A percentile compares a stretch with the other conserved stretches of the same genome.
phyloP scores from a whole-genome alignment of 2,797 vertebrate genomes.

The Neopelma chrysocephalum region DNA sequence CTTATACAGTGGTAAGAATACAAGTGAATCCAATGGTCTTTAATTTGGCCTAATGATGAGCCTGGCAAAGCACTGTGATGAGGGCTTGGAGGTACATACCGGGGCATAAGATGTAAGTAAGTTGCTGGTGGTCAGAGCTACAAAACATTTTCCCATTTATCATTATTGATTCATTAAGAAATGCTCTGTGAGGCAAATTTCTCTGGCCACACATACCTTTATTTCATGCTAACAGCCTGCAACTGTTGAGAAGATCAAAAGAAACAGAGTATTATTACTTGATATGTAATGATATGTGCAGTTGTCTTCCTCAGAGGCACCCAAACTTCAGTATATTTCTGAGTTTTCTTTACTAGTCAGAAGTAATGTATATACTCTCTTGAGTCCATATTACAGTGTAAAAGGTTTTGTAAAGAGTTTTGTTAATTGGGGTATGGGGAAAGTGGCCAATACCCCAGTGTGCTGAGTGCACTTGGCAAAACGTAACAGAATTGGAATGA shows the following conservation, averaged over 20 bases:
- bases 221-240: background rate
- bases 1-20: background rate
- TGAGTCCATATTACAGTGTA: background rate
- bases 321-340: background rate
- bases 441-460: background rate
- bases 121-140: background rate
- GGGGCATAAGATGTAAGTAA: background rate
- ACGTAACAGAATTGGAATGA: background rate
- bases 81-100: background rate
- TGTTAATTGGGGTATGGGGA: background rate
- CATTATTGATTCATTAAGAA: background rate
- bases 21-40: background rate
- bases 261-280: background rate
- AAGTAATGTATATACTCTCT: background rate
- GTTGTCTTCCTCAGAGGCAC: background rate
- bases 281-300: background rate
- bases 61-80: background rate
- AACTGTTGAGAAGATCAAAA: background rate
- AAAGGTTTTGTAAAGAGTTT: background rate
- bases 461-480: background rate
- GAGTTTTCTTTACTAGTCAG: background rate
- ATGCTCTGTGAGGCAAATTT: background rate
- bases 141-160: background rate
- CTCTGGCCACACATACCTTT: background rate
- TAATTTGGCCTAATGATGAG: background rate